Percentiles rank a stretch among this genome's conserved stretches.
phyloP scores from a whole-genome alignment of 2,797 vertebrate genomes.

The Sitta carolinensis region DNA sequence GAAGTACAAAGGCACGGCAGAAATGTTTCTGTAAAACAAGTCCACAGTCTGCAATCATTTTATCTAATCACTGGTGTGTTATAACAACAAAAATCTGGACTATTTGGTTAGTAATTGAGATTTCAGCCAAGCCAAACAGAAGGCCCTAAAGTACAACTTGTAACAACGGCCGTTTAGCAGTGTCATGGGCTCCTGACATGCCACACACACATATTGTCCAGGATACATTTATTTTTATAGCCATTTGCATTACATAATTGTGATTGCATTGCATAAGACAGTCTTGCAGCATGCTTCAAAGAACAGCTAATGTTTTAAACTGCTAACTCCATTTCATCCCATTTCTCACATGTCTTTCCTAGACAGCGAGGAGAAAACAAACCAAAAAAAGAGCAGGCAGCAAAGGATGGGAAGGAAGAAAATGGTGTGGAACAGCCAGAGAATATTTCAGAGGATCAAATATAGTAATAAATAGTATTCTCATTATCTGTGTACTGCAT shows the following conservation, averaged over 20 bases:
- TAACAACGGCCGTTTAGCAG: not conserved
- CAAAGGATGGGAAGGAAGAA: not conserved
- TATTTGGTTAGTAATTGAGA: not conserved
- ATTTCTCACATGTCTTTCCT: conserved; percentile 21
- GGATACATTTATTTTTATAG: conserved; percentile 28
- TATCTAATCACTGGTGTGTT: not conserved
- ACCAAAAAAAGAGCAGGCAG: not conserved
- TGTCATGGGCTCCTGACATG: not conserved
- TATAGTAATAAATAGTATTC: not conserved
- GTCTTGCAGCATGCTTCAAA: conserved; percentile 39
- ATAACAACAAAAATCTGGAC: conserved; percentile 2
- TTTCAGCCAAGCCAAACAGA: not conserved
- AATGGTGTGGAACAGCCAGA: not conserved
- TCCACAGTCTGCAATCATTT: conserved; percentile 43
- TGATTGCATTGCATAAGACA: conserved; percentile 45
- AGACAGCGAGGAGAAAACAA: not conserved
- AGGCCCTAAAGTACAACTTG: not conserved
- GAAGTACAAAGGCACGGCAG: conserved; percentile 28
- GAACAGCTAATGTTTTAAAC: conserved; percentile 42
- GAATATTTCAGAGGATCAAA: not conserved
- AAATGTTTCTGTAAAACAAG: conserved; percentile 51
- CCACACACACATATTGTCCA: not conserved
- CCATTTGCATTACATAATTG: conserved; percentile 45
- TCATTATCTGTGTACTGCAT: conserved; percentile 11
- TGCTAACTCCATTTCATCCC: conserved; percentile 10